Evolutionary conservation across 2,888 invertebrate genomes (phyloP).

Genomic region (Torymus texanus): DNA sequence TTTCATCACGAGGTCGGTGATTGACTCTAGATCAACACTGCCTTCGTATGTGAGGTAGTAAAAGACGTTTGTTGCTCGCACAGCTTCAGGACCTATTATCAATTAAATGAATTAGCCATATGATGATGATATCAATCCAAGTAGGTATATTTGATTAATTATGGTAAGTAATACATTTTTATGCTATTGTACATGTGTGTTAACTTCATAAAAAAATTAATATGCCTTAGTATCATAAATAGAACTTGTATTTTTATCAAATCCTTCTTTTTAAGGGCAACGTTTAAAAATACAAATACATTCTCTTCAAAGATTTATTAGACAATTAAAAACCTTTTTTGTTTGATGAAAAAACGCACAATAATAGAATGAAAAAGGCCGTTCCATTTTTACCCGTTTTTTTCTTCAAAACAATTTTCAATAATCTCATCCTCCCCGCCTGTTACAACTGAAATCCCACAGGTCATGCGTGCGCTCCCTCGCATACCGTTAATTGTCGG

Average conservation of each 20-base stretch:
- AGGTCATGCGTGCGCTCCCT: neutral
- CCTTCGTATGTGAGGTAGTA: conserved; percentile 99
- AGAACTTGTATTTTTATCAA: too few species aligned
- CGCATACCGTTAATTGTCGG: conserved; percentile 38
- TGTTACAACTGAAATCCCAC: conserved; percentile 19
- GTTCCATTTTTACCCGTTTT: conserved; percentile 15
- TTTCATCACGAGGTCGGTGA: conserved; percentile 91
- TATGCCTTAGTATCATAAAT: too few species aligned
- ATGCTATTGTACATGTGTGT: too few species aligned
- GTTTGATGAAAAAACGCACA: neutral
- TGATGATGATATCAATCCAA: too few species aligned
- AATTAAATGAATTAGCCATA: neutral
- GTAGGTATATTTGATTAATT: too few species aligned
- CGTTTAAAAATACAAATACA: neutral
- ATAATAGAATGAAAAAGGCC: too few species aligned
- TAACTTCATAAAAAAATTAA: too few species aligned
- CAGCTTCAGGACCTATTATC: conserved; percentile 90
- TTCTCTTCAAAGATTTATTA: neutral
- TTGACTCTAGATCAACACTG: conserved; percentile 92
- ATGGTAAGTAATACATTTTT: too few species aligned
- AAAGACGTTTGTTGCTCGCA: conserved; percentile 98
- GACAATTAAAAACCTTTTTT: conserved; percentile 11
- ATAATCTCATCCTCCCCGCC: conserved; percentile 8
- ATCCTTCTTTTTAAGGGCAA: neutral
- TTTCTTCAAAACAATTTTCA: conserved; percentile 10